Evolutionary conservation across 1,140 invertebrate genomes (phyloP).

Genomic region (Listronotus bonariensis): DNA sequence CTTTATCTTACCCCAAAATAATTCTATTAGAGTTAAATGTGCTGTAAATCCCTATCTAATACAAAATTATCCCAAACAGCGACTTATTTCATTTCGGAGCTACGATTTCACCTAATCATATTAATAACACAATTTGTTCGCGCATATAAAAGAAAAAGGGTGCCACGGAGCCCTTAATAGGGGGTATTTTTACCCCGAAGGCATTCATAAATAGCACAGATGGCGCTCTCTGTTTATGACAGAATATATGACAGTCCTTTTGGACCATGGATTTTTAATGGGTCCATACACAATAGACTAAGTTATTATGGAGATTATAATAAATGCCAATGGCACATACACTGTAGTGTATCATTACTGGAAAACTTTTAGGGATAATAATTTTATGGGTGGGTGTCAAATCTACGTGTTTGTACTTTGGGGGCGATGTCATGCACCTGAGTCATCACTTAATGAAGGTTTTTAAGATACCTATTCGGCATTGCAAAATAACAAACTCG

Average conservation of each 20-base stretch:
- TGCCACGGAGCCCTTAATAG: conserved; percentile 14
- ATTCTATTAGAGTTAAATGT: conserved; percentile 30
- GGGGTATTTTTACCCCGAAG: conserved; percentile 24
- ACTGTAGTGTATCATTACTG: conserved; percentile 11
- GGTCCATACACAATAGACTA: conserved; percentile 22
- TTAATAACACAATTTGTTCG: conserved; percentile 31
- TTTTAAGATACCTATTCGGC: too few species aligned
- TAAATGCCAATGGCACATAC: conserved; percentile 21
- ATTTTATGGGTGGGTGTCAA: too few species aligned
- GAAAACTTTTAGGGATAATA: too few species aligned
- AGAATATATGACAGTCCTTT: conserved; percentile 13
- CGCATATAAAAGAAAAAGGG: conserved; percentile 21
- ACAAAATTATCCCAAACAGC: conserved; percentile 22
- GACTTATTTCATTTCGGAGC: conserved; percentile 19
- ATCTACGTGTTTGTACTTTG: too few species aligned
- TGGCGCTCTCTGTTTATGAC: conserved; percentile 23
- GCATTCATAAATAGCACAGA: conserved; percentile 29
- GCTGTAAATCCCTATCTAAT: conserved; percentile 29
- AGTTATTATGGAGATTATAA: conserved; percentile 28
- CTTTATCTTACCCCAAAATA: conserved; percentile 22
- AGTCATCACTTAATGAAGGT: too few species aligned
- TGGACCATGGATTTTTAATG: conserved; percentile 32
- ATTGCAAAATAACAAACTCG: too few species aligned
- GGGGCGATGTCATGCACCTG: too few species aligned
- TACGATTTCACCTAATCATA: conserved; percentile 31